These are phyloP conservation scores for Lacanobia wlatinum DNA, from an alignment of 2,888 invertebrate genomes.

Conservation along the genomic window DNA sequence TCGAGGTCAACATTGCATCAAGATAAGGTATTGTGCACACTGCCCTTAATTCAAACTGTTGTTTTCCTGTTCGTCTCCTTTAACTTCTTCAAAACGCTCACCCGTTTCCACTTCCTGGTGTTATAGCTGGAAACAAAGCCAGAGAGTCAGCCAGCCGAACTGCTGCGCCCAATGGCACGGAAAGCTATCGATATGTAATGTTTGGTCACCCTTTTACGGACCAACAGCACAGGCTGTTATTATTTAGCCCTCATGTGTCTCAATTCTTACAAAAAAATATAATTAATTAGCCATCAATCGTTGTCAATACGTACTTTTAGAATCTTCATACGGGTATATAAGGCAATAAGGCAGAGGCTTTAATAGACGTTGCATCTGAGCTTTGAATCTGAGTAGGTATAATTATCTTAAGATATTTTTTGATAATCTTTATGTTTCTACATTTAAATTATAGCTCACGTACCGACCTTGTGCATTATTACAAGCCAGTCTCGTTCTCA, in stretches of 20 bases:
- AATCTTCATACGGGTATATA: constrained; percentile 22
- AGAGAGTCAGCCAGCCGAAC: too few relatives aligned
- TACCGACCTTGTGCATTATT: constrained; percentile 26
- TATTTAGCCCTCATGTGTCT: background rate
- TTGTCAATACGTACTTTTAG: constrained; percentile 9
- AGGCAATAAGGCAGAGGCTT: constrained; percentile 31
- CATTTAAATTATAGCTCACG: constrained; percentile 28
- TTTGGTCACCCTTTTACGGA: background rate
- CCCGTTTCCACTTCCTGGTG: too few relatives aligned
- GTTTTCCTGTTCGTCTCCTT: too few relatives aligned
- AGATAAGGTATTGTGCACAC: too few relatives aligned
- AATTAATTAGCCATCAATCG: background rate
- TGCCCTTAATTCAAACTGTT: too few relatives aligned
- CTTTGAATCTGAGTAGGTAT: constrained; percentile 30
- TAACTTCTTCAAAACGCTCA: too few relatives aligned
- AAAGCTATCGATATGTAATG: background rate
- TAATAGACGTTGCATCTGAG: constrained; percentile 27
- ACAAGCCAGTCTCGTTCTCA: constrained; percentile 24
- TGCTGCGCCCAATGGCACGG: background rate
- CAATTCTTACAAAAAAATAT: background rate
- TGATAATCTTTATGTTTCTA: constrained; percentile 8
- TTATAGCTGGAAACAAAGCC: background rate
- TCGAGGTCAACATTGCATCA: too few relatives aligned
- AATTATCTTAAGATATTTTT: constrained; percentile 22
- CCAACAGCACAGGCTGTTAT: background rate